A percentile compares a stretch with the other conserved stretches of the same genome.
Conservation (phyloP, 1,140 invertebrate genomes). For the Uloborus diversus region DNA sequence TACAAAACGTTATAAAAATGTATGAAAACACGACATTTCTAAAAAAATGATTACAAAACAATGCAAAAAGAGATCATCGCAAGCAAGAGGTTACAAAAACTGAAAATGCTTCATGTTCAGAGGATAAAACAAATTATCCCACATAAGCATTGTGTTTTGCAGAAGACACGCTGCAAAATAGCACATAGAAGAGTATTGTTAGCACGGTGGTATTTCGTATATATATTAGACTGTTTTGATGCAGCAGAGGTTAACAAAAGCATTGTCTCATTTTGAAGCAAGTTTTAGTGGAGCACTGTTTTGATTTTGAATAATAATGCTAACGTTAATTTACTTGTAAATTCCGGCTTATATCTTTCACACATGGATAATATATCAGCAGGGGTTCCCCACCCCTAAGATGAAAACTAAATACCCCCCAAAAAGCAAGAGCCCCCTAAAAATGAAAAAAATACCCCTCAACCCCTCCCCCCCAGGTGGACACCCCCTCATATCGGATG, state of each 20-base stretch:
- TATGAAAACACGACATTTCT: constrained; percentile 42
- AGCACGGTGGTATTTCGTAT: background rate
- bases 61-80: constrained; percentile 39
- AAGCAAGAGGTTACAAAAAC: constrained; percentile 28
- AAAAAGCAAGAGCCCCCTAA: too few relatives aligned
- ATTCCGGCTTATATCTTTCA: too few relatives aligned
- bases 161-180: background rate
- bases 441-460: too few relatives aligned
- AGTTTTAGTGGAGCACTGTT: background rate
- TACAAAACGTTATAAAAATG: constrained; percentile 53
- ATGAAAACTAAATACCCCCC: too few relatives aligned
- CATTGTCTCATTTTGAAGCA: background rate
- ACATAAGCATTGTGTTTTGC: constrained; percentile 52
- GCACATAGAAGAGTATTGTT: constrained; percentile 23
- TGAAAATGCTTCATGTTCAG: constrained; percentile 48
- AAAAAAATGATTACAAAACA: constrained; percentile 29
- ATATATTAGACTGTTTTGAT: background rate
- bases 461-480: too few relatives aligned
- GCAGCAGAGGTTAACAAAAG: background rate
- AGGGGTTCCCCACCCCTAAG: too few relatives aligned
- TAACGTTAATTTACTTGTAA: background rate
- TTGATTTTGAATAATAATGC: background rate
- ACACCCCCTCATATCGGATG: too few relatives aligned
- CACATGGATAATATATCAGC: too few relatives aligned
- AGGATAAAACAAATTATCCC: constrained; percentile 51